phyloP scores from a whole-genome alignment of 2,797 vertebrate species.

The Fratercula arctica region DNA sequence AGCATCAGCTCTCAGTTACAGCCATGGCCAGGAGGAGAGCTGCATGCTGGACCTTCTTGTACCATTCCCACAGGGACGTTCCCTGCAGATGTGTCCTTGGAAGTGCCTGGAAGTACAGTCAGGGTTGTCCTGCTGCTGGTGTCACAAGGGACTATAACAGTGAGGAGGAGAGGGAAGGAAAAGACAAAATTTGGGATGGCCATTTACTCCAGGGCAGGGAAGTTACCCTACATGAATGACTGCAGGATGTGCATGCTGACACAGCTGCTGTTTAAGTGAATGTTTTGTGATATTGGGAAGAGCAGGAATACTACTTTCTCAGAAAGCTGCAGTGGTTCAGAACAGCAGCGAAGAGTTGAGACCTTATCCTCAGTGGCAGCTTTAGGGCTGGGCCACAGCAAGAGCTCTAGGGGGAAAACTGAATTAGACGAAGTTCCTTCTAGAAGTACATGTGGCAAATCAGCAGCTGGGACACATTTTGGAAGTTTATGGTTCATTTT shows the following conservation, averaged over 20 bases:
- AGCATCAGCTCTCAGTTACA: background rate
- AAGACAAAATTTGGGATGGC: background rate
- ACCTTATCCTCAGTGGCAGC: background rate
- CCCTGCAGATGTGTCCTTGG: background rate
- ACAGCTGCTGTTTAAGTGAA: background rate
- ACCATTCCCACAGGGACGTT: accelerated
- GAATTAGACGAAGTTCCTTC: background rate
- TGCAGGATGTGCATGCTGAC: background rate
- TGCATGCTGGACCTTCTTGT: background rate
- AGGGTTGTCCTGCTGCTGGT: background rate
- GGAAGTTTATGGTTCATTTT: background rate
- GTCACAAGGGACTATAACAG: background rate
- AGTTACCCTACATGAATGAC: background rate
- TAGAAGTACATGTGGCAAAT: background rate
- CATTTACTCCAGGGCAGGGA: background rate
- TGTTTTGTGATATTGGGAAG: background rate
- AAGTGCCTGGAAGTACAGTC: background rate
- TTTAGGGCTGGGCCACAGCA: background rate
- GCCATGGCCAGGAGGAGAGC: background rate
- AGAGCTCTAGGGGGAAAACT: background rate
- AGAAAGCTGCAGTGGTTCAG: background rate
- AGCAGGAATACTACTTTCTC: background rate
- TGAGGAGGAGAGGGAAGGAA: background rate
- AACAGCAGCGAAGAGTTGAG: background rate
- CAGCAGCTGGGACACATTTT: background rate